Base-by-base conservation (phyloP, 2,888 invertebrate species). In the Microplitis manilae region DNA sequence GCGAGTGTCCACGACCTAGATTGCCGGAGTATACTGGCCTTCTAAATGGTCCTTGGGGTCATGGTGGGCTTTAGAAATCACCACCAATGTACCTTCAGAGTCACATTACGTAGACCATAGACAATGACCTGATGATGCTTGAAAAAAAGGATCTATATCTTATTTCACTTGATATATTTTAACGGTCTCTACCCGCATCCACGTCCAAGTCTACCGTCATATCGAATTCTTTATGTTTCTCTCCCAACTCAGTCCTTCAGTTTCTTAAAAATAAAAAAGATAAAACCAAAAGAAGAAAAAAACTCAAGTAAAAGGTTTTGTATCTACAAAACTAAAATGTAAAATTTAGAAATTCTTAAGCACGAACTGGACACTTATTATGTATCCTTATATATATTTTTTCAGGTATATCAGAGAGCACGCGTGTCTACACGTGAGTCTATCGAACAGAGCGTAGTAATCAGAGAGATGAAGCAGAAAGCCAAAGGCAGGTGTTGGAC, bases 1-100 rank as follows among this genome's bases (percentile, higher is more conserved):
- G 84, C 85, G 78, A 81, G 79, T 83, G 87, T 85, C 87, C 87
- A 82, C 87, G 88, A 88, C 88, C 88, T 83, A 88, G 84, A 87
- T 88, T 85, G 79, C 79, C 77, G 70, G 7, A 0, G 13, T 50
- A 13, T 13, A 50, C 50, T 80, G 84, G 83, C 87, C 88, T 88
- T 88, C 87, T 85, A 85, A 79, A 81, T 76, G 79, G 81, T 85
- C 85, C 83, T 84, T 82, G 85, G 83, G 83, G 82, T 82, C 83
- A 82, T 81, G 82, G 84, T 81, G 80, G 80, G 80, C 81, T 81
- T 84, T 84, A 85, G 84, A 86, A 86, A 86, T 85, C 83, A 81
- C 83, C 81, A 79, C 67, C 13, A 8, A 62, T 72, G 6, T 64
- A 9, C 72, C 62, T 62, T 39, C 20, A 59, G 60, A 59, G 50